These are phyloP conservation scores for Cyanoderma ruficeps DNA, from an alignment of 2,113 vertebrate genomes.

Conservation along the genomic window DNA sequence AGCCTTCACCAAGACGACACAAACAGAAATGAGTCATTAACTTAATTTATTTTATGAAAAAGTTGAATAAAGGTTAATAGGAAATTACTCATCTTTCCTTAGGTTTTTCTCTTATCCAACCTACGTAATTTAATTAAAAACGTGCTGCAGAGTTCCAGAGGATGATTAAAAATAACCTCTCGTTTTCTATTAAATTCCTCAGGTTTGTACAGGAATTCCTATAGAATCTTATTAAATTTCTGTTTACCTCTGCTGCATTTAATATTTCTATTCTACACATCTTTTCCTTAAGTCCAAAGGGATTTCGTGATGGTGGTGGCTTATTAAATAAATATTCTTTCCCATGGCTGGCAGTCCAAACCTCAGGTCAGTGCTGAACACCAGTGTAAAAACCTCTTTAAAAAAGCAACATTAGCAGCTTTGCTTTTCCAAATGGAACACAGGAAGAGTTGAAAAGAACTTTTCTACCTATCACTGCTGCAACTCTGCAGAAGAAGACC, in stretches of 20 bases:
- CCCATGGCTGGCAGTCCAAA: not conserved
- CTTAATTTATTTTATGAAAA: slow-evolving; percentile 50
- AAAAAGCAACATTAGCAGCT: not conserved
- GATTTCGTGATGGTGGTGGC: not conserved
- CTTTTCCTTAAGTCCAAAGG: slow-evolving; percentile 3
- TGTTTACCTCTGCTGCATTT: slow-evolving; percentile 35
- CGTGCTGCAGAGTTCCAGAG: slow-evolving; percentile 19
- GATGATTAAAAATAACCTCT: slow-evolving; percentile 61
- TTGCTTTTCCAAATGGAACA: not conserved
- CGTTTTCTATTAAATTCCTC: slow-evolving; percentile 39
- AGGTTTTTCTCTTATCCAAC: not conserved
- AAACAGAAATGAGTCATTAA: slow-evolving; percentile 53
- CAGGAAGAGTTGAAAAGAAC: not conserved
- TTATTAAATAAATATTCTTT: slow-evolving; percentile 16
- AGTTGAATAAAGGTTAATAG: slow-evolving; percentile 62
- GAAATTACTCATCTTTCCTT: slow-evolving; percentile 62
- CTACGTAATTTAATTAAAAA: slow-evolving; percentile 61
- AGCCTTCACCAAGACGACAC: not conserved
- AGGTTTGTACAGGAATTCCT: slow-evolving; percentile 42
- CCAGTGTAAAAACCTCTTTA: not conserved
- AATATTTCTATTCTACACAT: slow-evolving; percentile 19
- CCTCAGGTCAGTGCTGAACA: not conserved
- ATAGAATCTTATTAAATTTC: slow-evolving; percentile 49
- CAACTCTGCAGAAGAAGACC: not conserved
- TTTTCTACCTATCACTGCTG: not conserved